Conservation (phyloP, 2,113 vertebrate genomes). For the Cephalopterus ornatus region DNA sequence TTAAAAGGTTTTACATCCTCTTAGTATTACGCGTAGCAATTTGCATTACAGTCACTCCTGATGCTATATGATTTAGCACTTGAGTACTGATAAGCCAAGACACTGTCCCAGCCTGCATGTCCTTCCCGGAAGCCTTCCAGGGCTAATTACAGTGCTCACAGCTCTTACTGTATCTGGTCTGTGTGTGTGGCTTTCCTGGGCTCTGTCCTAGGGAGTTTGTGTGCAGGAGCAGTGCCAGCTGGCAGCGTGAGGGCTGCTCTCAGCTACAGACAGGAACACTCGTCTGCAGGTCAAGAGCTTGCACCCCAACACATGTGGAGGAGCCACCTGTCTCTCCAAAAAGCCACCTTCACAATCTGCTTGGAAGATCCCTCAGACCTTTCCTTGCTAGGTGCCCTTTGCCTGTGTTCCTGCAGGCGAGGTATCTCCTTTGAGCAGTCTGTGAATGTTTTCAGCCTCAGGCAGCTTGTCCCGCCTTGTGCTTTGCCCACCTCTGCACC, state of each 20-base stretch:
- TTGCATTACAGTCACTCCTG: neutral
- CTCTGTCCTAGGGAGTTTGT: neutral
- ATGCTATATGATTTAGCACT: neutral
- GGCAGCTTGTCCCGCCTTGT: neutral
- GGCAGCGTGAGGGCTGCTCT: neutral
- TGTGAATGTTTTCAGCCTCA: neutral
- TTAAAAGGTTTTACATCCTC: neutral
- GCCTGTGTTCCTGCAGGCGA: neutral
- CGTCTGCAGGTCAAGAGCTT: neutral
- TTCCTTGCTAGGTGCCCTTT: neutral
- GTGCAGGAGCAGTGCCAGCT: neutral
- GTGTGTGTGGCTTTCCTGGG: neutral
- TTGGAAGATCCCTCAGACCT: neutral
- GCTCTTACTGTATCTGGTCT: neutral
- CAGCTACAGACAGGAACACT: neutral
- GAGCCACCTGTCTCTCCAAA: neutral
- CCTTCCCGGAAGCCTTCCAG: neutral
- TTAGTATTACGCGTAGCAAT: neutral
- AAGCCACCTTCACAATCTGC: neutral
- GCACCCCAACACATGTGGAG: accelerated
- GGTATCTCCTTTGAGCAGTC: neutral
- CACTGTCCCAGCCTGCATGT: too few species aligned
- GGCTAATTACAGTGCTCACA: neutral
- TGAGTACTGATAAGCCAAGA: neutral
- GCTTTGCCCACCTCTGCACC: neutral